Conservation (phyloP, 2,113 vertebrate species). For the Erythrocebus patas region DNA sequence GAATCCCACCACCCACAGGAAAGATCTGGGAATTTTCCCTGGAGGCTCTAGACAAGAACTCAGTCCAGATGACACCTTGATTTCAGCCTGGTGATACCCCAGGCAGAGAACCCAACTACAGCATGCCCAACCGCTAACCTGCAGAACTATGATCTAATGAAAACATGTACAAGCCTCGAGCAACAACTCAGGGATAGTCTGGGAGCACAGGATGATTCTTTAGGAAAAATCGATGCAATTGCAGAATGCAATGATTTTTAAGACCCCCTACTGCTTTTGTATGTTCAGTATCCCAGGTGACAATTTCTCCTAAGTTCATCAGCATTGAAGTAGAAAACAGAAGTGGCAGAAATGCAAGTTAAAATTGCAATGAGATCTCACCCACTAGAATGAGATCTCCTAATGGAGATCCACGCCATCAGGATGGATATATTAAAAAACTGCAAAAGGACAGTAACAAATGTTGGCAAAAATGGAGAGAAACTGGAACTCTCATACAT, state of each 20-base stretch:
- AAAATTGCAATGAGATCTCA: neutral
- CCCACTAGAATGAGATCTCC: too few species aligned
- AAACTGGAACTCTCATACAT: rapidly evolving
- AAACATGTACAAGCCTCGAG: neutral
- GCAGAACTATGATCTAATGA: neutral
- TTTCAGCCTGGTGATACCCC: neutral
- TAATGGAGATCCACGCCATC: neutral
- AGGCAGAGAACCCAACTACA: neutral
- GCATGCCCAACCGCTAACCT: neutral
- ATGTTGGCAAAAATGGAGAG: neutral
- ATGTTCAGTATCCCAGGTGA: neutral
- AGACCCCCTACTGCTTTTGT: neutral
- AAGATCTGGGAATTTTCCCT: neutral
- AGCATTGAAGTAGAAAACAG: neutral
- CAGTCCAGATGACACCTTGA: neutral
- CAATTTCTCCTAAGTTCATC: neutral
- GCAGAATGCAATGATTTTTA: neutral
- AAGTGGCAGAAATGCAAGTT: neutral
- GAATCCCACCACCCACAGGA: neutral
- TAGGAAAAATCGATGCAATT: neutral
- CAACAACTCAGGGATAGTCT: neutral
- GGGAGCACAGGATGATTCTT: neutral
- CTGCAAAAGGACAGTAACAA: neutral
- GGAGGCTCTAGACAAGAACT: neutral
- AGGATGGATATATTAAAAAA: neutral